These are phyloP conservation scores for Metopia argyrocephala DNA, from an alignment of 2,888 invertebrate genomes.

Conservation along the genomic window DNA sequence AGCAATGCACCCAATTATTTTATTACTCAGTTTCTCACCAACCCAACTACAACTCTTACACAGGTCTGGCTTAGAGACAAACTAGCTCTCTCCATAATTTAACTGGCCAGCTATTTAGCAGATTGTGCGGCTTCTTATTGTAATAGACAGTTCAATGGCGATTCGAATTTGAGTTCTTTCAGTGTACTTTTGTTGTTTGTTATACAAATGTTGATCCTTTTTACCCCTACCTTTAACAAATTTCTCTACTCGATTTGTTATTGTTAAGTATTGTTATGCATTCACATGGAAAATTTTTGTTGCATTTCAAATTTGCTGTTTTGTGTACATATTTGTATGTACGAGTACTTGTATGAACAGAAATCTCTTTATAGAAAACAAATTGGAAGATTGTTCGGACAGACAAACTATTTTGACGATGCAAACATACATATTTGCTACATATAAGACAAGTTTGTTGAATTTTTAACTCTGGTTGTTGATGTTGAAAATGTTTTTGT, in stretches of 20 bases:
- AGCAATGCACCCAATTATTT: too few species aligned
- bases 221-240: too few species aligned
- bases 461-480: conserved; percentile 5
- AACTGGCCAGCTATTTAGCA: too few species aligned
- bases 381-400: neutral
- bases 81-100: too few species aligned
- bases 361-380: conserved; percentile 8
- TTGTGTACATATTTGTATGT: conserved; percentile 4
- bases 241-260: conserved; percentile 16
- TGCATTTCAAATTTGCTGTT: conserved; percentile 66
- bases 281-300: conserved; percentile 75
- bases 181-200: neutral
- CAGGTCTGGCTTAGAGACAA: too few species aligned
- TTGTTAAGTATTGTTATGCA: conserved; percentile 66
- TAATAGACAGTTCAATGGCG: too few species aligned
- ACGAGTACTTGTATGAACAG: conserved; percentile 18
- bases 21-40: too few species aligned
- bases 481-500: conserved; percentile 36
- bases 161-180: neutral
- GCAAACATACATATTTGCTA: neutral
- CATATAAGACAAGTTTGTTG: conserved; percentile 18
- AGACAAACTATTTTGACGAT: conserved; percentile 3
- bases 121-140: too few species aligned
- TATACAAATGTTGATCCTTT: neutral
- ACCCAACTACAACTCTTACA: too few species aligned